phyloP scores from a whole-genome alignment of 2,113 vertebrate species.

The Anseranas semipalmata region DNA sequence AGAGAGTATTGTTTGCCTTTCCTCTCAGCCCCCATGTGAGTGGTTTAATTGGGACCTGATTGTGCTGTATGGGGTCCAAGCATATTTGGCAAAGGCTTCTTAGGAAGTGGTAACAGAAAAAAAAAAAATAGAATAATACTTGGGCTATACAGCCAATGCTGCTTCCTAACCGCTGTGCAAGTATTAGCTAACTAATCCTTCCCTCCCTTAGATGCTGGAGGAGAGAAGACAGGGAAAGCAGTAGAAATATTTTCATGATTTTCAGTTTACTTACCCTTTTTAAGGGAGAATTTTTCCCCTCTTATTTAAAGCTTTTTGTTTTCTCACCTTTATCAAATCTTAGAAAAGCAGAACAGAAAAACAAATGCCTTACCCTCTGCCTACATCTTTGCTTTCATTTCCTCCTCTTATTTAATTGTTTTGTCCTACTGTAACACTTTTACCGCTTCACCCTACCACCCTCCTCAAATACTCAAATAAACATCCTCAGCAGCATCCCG shows the following conservation, averaged over 20 bases:
- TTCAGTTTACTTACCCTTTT: neutral
- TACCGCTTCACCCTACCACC: neutral
- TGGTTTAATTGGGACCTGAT: neutral
- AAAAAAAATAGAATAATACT: neutral
- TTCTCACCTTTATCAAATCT: neutral
- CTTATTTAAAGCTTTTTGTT: neutral
- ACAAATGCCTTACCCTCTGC: neutral
- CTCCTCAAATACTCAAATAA: neutral
- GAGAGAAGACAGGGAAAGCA: neutral
- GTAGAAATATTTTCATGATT: neutral
- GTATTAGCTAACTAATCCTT: neutral
- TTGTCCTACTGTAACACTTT: neutral
- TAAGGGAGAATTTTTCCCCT: rapidly evolving
- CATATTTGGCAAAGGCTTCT: neutral
- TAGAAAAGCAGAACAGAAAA: neutral
- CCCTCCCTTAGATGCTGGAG: neutral
- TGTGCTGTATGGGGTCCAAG: neutral
- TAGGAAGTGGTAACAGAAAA: neutral
- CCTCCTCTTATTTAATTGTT: neutral
- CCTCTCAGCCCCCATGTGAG: neutral
- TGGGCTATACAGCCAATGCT: neutral
- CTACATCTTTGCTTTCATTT: neutral
- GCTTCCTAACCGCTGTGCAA: neutral
- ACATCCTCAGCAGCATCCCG: neutral
- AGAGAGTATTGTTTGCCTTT: slow-evolving; percentile 21